Evolutionary conservation across 2,797 vertebrate genomes (phyloP).

Genomic region (Sorex maritimensis): DNA sequence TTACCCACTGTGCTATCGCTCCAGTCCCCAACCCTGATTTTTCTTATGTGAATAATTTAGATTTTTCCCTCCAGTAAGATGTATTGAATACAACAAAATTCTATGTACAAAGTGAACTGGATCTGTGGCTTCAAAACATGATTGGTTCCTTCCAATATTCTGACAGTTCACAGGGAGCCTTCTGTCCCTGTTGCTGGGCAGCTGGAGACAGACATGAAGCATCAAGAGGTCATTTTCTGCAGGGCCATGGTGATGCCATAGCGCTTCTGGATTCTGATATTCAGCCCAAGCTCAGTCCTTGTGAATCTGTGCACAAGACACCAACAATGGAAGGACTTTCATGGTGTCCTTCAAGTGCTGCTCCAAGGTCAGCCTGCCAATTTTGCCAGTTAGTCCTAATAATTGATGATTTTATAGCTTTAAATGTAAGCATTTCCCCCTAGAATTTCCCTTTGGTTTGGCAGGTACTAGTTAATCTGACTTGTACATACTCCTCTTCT

Average conservation of each 20-base stretch:
- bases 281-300: constrained; percentile 77
- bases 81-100: constrained; percentile 78
- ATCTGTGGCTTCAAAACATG: constrained; percentile 38
- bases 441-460: constrained; percentile 64
- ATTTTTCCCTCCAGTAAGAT: constrained; percentile 66
- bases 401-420: not conserved
- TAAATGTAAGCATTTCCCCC: constrained; percentile 38
- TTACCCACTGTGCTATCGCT: too few relatives aligned
- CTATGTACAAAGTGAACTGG: constrained; percentile 63
- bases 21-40: not conserved
- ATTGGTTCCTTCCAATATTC: not conserved
- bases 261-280: constrained; percentile 96
- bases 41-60: not conserved
- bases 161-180: not conserved
- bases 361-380: too few relatives aligned
- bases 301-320: too few relatives aligned
- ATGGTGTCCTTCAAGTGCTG: too few relatives aligned
- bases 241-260: constrained; percentile 96
- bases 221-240: constrained; percentile 96
- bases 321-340: too few relatives aligned
- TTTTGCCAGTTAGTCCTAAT: too few relatives aligned
- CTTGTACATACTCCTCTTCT: constrained; percentile 9
- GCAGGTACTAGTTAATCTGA: not conserved
- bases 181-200: not conserved
- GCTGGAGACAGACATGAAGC: not conserved